A percentile compares a stretch with the other conserved stretches of the same genome.
phyloP scores from a whole-genome alignment of 1,140 invertebrate genomes.

The Formica exsecta region DNA sequence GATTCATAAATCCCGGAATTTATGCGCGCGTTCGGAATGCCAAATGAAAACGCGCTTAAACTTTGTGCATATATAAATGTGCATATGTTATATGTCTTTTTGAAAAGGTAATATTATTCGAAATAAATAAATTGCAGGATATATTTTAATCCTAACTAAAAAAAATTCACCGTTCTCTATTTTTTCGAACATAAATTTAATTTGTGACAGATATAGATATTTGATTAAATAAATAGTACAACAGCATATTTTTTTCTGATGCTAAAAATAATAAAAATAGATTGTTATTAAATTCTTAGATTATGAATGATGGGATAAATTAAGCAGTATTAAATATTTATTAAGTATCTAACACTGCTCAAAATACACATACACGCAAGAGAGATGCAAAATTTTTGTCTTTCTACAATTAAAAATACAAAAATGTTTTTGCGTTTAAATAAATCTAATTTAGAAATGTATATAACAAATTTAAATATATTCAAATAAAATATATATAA shows the following conservation, averaged over 20 bases:
- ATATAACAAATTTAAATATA: neutral
- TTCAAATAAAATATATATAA: too few species aligned
- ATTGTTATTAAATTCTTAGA: neutral
- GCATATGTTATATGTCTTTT: conserved; percentile 19
- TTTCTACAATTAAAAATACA: neutral
- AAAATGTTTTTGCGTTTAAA: too few species aligned
- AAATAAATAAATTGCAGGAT: conserved; percentile 55
- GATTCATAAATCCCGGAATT: conserved; percentile 74
- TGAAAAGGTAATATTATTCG: conserved; percentile 59
- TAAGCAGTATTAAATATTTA: neutral
- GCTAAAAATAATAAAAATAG: neutral
- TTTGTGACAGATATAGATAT: conserved; percentile 13
- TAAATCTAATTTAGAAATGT: neutral
- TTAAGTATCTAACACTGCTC: neutral
- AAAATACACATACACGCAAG: too few species aligned
- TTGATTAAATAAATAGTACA: neutral
- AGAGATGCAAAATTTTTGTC: too few species aligned
- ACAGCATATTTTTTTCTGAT: neutral
- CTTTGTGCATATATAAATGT: conserved; percentile 54
- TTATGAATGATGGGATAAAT: neutral
- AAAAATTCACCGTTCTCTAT: conserved; percentile 49
- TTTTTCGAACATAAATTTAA: neutral
- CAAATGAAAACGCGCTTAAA: conserved; percentile 14
- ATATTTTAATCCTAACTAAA: conserved; percentile 33
- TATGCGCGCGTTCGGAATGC: conserved; percentile 57